A percentile compares a stretch with the other conserved stretches of the same genome.
These are phyloP conservation scores for Ptilodon capucinus DNA, from an alignment of 2,888 invertebrate species.

Conservation along the genomic window DNA sequence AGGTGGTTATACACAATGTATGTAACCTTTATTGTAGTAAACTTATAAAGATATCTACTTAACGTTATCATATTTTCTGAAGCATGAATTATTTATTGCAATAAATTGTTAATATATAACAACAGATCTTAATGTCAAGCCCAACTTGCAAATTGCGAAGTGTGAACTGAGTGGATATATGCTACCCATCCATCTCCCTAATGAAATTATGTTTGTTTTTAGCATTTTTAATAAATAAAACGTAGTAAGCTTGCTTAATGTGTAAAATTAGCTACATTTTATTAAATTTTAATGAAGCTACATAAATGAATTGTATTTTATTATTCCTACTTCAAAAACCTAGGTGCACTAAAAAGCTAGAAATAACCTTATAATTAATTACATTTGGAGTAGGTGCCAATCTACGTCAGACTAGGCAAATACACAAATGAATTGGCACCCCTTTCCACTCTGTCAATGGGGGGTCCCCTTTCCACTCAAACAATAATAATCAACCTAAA, in stretches of 20 bases:
- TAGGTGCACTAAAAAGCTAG: too few species aligned
- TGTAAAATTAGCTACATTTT: conserved; percentile 19
- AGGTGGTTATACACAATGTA: conserved; percentile 20
- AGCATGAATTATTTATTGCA: conserved; percentile 25
- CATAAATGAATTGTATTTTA: conserved; percentile 4
- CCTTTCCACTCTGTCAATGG: too few species aligned
- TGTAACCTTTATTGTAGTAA: conserved; percentile 22
- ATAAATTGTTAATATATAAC: conserved; percentile 26
- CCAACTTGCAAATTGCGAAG: conserved; percentile 16
- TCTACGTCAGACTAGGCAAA: too few species aligned
- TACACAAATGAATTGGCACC: too few species aligned
- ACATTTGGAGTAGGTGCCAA: too few species aligned
- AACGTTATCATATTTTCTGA: conserved; percentile 7
- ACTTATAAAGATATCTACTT: not conserved
- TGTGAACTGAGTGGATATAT: conserved; percentile 21
- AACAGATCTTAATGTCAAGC: conserved; percentile 6
- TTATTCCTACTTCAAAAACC: too few species aligned
- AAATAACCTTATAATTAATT: too few species aligned
- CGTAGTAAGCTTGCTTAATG: conserved; percentile 10
- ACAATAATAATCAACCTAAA: too few species aligned
- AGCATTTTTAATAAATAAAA: conserved; percentile 21
- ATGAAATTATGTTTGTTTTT: conserved; percentile 32
- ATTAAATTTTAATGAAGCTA: conserved; percentile 25
- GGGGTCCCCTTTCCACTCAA: too few species aligned
- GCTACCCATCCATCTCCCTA: conserved; percentile 3